phyloP scores from a whole-genome alignment of 2,113 vertebrate species.

The Conger conger region DNA sequence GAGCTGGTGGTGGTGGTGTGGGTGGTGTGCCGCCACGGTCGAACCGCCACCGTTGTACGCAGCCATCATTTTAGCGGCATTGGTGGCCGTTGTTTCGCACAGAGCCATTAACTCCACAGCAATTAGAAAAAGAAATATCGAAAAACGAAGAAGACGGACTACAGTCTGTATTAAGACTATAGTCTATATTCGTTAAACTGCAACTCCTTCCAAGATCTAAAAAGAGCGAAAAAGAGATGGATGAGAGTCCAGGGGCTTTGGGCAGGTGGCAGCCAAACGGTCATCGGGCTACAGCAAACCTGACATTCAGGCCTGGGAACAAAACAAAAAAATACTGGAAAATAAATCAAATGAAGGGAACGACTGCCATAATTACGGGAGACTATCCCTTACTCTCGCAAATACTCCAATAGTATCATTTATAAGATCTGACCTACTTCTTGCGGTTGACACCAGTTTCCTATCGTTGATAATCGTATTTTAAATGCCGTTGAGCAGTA shows the following conservation, averaged over 20 bases:
- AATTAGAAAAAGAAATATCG: not conserved
- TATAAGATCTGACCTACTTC: constrained; percentile 57
- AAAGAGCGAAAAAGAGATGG: constrained; percentile 37
- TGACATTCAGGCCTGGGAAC: constrained; percentile 7
- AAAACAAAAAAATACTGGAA: constrained; percentile 21
- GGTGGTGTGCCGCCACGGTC: constrained; percentile 87
- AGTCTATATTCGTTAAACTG: constrained; percentile 42
- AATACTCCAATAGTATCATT: constrained; percentile 43
- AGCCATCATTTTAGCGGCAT: constrained; percentile 94
- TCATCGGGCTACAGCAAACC: constrained; percentile 70
- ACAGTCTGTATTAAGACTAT: not conserved
- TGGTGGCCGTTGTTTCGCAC: constrained; percentile 83
- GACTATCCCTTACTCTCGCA: constrained; percentile 31
- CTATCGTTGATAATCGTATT: not conserved
- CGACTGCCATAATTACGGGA: constrained; percentile 40
- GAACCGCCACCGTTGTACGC: constrained; percentile 93
- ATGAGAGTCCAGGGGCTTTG: constrained; percentile 36
- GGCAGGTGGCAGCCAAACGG: constrained; percentile 65
- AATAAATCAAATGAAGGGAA: constrained; percentile 32
- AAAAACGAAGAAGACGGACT: constrained; percentile 12
- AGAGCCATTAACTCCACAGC: constrained; percentile 81
- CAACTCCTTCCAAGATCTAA: constrained; percentile 58
- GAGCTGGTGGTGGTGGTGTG: constrained; percentile 93
- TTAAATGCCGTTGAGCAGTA: constrained; percentile 4
- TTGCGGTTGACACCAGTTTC: constrained; percentile 25